A percentile compares a stretch with the other conserved stretches of the same genome.
phyloP scores from a whole-genome alignment of 2,797 vertebrate genomes.

The Crocodylus rhombifer region DNA sequence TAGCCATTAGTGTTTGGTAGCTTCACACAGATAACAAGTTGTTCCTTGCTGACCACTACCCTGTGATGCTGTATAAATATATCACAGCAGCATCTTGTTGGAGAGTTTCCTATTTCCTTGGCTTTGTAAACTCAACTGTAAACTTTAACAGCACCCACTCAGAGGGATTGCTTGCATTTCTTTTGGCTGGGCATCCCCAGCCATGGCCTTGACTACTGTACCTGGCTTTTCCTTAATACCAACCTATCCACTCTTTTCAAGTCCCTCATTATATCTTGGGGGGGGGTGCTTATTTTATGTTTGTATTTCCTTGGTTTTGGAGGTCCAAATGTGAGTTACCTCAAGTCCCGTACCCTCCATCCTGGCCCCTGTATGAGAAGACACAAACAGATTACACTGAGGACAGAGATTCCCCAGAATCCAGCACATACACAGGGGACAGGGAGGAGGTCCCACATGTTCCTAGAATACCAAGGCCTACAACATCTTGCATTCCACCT shows the following conservation, averaged over 20 bases:
- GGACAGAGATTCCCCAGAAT: accelerated
- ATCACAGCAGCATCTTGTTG: conserved; percentile 58
- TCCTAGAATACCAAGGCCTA: background rate
- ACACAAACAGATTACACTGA: too few relatives aligned
- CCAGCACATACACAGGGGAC: accelerated
- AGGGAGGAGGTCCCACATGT: background rate
- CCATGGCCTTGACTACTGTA: background rate
- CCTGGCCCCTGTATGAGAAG: background rate
- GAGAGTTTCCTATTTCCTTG: conserved; percentile 42
- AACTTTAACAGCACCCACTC: conserved; percentile 27
- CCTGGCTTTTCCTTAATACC: background rate
- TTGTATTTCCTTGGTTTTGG: background rate
- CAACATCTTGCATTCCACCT: accelerated
- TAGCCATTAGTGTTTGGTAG: conserved; percentile 53
- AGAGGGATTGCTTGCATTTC: conserved; percentile 26
- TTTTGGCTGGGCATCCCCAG: conserved; percentile 10
- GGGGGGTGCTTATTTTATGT: background rate
- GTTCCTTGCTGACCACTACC: conserved; percentile 57
- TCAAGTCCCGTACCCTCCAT: background rate
- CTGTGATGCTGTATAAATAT: conserved; percentile 46
- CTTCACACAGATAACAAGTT: background rate
- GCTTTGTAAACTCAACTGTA: conserved; percentile 48
- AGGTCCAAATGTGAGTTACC: background rate
- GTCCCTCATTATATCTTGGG: background rate
- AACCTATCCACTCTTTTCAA: background rate